Conservation (phyloP, 1,140 invertebrate species). For the Ceratina calcarata region DNA sequence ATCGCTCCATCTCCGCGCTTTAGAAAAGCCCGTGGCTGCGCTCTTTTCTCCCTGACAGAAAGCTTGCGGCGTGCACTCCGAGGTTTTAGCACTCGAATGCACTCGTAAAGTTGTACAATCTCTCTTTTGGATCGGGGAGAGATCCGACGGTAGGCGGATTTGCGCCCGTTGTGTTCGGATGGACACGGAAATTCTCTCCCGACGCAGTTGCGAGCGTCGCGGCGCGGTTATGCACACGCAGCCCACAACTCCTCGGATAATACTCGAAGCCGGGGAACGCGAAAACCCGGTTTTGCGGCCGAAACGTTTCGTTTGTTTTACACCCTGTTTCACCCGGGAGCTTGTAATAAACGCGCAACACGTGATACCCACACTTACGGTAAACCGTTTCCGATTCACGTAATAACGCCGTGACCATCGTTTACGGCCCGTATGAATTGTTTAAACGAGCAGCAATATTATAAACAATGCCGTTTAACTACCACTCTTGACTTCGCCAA, state of each 20-base stretch:
- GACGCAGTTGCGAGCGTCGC: neutral
- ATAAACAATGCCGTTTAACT: neutral
- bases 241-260: neutral
- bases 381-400: neutral
- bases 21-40: neutral
- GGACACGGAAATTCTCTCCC: neutral
- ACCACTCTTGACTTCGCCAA: too few relatives aligned
- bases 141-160: conserved; percentile 9
- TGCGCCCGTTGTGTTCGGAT: neutral
- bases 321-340: conserved; percentile 7
- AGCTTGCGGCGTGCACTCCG: neutral
- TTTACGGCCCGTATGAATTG: neutral
- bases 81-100: conserved; percentile 7
- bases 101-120: conserved; percentile 12
- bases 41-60: neutral
- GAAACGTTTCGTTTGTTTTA: conserved; percentile 19
- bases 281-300: conserved; percentile 3
- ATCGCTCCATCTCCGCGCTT: neutral
- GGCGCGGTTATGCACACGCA: neutral
- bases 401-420: neutral
- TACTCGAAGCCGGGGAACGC: neutral
- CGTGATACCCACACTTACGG: neutral
- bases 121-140: neutral
- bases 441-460: neutral
- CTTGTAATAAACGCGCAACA: conserved; percentile 8